Percentiles rank a stretch among this genome's conserved stretches.
These are phyloP conservation scores for Drosophila insularis DNA, from an alignment of 1,140 invertebrate genomes.

Conservation along the genomic window DNA sequence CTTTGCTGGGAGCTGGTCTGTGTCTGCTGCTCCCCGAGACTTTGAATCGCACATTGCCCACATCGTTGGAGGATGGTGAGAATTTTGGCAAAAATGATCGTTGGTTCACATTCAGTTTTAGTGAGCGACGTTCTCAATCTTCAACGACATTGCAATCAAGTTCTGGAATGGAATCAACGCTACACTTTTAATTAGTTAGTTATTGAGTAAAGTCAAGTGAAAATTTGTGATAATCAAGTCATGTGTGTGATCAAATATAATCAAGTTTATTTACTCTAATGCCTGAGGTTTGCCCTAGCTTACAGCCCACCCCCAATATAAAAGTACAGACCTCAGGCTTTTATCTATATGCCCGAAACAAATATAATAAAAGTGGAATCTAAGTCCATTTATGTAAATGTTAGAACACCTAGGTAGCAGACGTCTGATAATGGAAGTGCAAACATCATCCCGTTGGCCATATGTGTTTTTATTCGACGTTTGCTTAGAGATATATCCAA, in stretches of 20 bases:
- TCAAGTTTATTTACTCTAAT: neutral
- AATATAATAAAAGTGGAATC: neutral
- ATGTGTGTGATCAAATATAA: constrained; percentile 7
- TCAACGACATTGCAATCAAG: constrained; percentile 43
- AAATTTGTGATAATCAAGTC: neutral
- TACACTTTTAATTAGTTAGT: constrained; percentile 33
- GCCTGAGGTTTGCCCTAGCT: neutral
- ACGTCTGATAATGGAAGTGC: neutral
- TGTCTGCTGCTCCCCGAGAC: constrained; percentile 79
- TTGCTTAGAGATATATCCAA: neutral
- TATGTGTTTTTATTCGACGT: too few species aligned
- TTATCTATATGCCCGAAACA: neutral
- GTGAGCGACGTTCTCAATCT: constrained; percentile 65
- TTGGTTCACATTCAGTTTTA: constrained; percentile 71
- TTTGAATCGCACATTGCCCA: constrained; percentile 84
- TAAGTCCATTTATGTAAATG: constrained; percentile 3
- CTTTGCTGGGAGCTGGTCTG: constrained; percentile 83
- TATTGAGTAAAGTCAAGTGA: neutral
- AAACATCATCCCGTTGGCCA: neutral
- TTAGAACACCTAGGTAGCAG: neutral
- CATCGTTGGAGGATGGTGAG: constrained; percentile 85
- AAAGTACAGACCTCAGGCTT: neutral
- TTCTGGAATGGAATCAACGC: constrained; percentile 35
- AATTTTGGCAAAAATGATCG: constrained; percentile 84
- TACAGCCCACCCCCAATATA: neutral